Evolutionary conservation across 2,113 vertebrate species (phyloP).

Genomic region (Lophotis ruficrista): DNA sequence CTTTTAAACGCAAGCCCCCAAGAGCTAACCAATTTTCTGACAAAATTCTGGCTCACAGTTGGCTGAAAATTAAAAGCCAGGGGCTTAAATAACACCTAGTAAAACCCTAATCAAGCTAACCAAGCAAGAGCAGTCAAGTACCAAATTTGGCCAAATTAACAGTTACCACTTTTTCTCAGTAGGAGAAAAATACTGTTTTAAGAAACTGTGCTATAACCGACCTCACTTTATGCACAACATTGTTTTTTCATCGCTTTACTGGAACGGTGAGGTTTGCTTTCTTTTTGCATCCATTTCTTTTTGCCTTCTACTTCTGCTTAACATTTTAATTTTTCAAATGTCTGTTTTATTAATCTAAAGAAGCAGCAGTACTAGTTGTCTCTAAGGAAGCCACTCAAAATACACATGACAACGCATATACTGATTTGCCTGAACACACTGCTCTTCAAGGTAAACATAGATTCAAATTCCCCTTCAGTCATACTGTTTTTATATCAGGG

Average conservation of each 20-base stretch:
- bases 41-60: not conserved
- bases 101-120: not conserved
- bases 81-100: not conserved
- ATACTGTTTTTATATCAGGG: not conserved
- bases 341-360: not conserved
- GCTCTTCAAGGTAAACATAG: not conserved
- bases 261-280: not conserved
- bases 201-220: not conserved
- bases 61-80: not conserved
- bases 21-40: not conserved
- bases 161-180: not conserved
- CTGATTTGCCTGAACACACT: not conserved
- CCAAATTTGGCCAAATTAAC: not conserved
- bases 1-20: not conserved
- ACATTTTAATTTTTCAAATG: not conserved
- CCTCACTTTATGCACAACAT: accelerated
- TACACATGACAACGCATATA: not conserved
- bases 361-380: not conserved
- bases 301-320: not conserved
- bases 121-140: not conserved
- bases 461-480: not conserved
- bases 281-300: not conserved
- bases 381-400: not conserved
- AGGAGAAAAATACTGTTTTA: not conserved
- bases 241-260: not conserved